Evolutionary conservation across 2,113 vertebrate species (phyloP).

Genomic region (Orycteropus afer): DNA sequence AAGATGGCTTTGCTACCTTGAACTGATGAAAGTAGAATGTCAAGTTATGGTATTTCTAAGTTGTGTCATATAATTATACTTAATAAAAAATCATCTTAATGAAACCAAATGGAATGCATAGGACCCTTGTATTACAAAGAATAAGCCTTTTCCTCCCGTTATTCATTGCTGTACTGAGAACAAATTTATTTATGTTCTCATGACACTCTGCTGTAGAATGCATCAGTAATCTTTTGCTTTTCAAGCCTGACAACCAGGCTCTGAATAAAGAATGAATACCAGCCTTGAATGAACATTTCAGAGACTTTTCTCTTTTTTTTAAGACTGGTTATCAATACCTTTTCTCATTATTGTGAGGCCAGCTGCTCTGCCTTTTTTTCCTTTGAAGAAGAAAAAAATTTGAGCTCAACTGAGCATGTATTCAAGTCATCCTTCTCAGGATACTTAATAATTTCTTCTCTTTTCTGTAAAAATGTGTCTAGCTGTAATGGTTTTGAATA

Average conservation of each 20-base stretch:
- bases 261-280: conserved; percentile 76
- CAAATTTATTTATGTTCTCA: conserved; percentile 49
- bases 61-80: conserved; percentile 24
- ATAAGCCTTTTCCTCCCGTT: conserved; percentile 21
- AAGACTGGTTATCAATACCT: conserved; percentile 73
- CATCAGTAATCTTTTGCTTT: conserved; percentile 50
- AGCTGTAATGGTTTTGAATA: conserved; percentile 53
- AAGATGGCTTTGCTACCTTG: background rate
- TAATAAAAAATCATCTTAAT: conserved; percentile 50
- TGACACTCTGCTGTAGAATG: conserved; percentile 57
- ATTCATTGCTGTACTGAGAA: conserved; percentile 42
- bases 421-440: background rate
- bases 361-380: conserved; percentile 53
- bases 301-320: conserved; percentile 24
- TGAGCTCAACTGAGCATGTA: background rate
- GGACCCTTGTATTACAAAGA: conserved; percentile 48
- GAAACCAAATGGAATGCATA: conserved; percentile 37
- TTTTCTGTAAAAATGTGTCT: background rate
- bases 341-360: conserved; percentile 71
- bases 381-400: background rate
- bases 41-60: conserved; percentile 24
- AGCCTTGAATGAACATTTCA: conserved; percentile 74
- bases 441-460: background rate
- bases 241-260: conserved; percentile 52
- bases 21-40: conserved; percentile 56